Conservation (phyloP, 2,888 invertebrate genomes). For the Pardosa pseudoannulata region DNA sequence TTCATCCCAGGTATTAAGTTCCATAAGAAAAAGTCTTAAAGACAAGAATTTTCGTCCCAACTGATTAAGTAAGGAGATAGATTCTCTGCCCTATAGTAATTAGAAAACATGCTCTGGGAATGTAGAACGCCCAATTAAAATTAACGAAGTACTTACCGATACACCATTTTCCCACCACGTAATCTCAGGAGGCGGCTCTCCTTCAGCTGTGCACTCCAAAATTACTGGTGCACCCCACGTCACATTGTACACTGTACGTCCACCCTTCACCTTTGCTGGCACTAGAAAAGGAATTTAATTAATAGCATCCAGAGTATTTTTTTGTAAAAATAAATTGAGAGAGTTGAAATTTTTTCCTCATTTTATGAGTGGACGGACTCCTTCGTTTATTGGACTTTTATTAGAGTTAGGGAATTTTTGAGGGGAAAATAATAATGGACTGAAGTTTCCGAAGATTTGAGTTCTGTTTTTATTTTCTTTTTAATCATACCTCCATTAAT, state of each 20-base stretch:
- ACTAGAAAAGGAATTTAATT: slow-evolving; percentile 72
- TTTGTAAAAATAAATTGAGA: slow-evolving; percentile 10
- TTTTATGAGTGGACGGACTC: slow-evolving; percentile 36
- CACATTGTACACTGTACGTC: slow-evolving; percentile 73
- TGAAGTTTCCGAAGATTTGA: slow-evolving; percentile 9
- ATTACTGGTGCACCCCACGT: slow-evolving; percentile 73
- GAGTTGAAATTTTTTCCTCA: slow-evolving; percentile 1
- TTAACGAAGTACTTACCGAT: slow-evolving; percentile 64
- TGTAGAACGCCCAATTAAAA: slow-evolving; percentile 26
- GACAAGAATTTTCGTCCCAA: not conserved
- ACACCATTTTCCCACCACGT: slow-evolving; percentile 74
- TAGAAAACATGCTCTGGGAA: slow-evolving; percentile 10
- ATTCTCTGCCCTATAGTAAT: not conserved
- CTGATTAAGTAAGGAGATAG: not conserved
- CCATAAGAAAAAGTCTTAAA: not conserved
- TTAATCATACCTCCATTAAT: not conserved
- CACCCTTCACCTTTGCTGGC: slow-evolving; percentile 73
- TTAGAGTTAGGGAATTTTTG: slow-evolving; percentile 41
- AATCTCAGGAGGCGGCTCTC: slow-evolving; percentile 75
- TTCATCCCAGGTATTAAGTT: not conserved
- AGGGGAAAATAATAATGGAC: slow-evolving; percentile 5
- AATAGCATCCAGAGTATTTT: slow-evolving; percentile 42
- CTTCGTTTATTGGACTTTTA: slow-evolving; percentile 58
- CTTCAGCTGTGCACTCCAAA: slow-evolving; percentile 75
- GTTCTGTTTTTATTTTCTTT: slow-evolving; percentile 19